Evolutionary conservation across 2,797 vertebrate species (phyloP).

Genomic region (Pseudocheirus occidentalis): DNA sequence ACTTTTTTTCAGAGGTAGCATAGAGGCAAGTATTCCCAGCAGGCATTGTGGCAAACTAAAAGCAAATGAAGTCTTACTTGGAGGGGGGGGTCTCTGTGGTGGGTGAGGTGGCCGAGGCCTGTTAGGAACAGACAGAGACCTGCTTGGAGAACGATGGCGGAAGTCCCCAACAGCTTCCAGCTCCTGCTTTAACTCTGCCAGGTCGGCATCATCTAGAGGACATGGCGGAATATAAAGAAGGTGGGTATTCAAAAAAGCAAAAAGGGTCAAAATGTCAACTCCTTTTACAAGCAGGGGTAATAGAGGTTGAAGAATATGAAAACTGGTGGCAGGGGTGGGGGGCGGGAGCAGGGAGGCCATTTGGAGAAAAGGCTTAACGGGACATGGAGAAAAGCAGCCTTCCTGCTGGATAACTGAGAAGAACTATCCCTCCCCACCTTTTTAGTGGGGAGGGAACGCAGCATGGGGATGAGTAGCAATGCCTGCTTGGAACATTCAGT

Average conservation of each 20-base stretch:
- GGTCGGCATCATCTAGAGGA: conserved; percentile 82
- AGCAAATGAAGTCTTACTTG: conserved; percentile 82
- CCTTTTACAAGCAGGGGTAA: not conserved
- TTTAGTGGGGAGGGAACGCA: rapidly evolving
- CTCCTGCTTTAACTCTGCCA: conserved; percentile 79
- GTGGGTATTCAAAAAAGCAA: not conserved
- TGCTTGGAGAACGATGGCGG: conserved; percentile 79
- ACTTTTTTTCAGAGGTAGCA: not conserved
- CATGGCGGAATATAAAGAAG: conserved; percentile 12
- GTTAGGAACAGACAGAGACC: conserved; percentile 86
- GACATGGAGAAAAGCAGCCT: not conserved
- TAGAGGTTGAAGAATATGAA: not conserved
- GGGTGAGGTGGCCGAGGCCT: conserved; percentile 83
- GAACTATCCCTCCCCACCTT: not conserved
- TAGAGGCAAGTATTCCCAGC: not conserved
- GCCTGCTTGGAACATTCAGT: conserved; percentile 15
- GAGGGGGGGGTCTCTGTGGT: conserved; percentile 86
- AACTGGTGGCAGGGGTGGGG: not conserved
- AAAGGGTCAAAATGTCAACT: not conserved
- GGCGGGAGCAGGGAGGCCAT: not conserved
- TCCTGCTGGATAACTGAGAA: not conserved
- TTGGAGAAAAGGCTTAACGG: not conserved
- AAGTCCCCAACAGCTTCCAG: conserved; percentile 77
- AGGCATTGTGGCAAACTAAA: not conserved
- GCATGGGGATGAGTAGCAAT: not conserved